Conservation (phyloP, 2,113 vertebrate species). For the Chaetodon trifascialis region DNA sequence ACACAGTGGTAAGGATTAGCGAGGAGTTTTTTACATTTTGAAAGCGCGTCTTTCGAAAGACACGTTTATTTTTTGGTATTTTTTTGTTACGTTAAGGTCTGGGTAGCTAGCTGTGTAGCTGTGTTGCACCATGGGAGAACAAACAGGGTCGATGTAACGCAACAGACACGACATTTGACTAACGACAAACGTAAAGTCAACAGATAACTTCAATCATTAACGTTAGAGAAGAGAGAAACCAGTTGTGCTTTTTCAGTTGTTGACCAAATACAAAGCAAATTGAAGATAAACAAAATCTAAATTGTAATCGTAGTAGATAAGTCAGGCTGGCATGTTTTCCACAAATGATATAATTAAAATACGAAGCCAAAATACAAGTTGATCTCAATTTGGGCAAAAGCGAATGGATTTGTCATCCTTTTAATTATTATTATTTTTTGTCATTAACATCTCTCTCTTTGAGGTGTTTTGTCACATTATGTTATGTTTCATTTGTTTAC, state of each 20-base stretch:
- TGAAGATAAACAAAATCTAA: not conserved
- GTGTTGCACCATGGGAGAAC: conserved; percentile 47
- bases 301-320: not conserved
- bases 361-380: not conserved
- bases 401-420: not conserved
- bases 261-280: not conserved
- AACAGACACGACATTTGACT: conserved; percentile 35
- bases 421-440: not conserved
- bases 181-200: not conserved
- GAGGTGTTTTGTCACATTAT: too few species aligned
- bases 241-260: not conserved
- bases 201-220: not conserved
- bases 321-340: not conserved
- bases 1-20: conserved; percentile 1
- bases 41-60: not conserved
- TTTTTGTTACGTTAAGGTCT: conserved; percentile 23
- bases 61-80: not conserved
- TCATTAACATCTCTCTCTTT: not conserved
- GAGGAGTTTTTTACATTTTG: not conserved
- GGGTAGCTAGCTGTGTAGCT: conserved; percentile 42
- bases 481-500: not conserved
- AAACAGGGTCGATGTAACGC: conserved; percentile 48
- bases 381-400: not conserved
- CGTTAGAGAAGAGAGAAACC: not conserved
- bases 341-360: not conserved